Conservation (phyloP, 2,888 invertebrate species). For the Coenonympha glycerion region DNA sequence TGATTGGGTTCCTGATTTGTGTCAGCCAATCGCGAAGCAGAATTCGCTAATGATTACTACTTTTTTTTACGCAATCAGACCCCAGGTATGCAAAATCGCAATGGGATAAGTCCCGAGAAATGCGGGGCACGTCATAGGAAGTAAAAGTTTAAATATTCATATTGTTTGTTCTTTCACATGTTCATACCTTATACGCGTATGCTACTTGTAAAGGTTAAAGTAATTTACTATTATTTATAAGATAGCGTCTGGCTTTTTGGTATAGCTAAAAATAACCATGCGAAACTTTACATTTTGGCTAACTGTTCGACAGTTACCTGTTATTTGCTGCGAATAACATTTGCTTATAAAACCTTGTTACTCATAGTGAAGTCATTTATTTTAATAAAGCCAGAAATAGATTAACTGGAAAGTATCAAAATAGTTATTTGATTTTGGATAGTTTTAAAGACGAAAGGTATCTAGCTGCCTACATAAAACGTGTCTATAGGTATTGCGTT, state of each 20-base stretch:
- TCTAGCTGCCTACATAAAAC: neutral
- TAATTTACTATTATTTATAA: neutral
- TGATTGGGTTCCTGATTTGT: too few species aligned
- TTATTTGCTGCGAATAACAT: slow-evolving; percentile 8
- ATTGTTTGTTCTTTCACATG: too few species aligned
- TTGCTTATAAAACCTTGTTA: neutral
- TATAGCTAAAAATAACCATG: too few species aligned
- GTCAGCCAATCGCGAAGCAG: too few species aligned
- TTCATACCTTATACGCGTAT: too few species aligned
- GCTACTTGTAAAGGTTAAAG: neutral
- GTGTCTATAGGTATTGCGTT: neutral
- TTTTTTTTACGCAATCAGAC: too few species aligned
- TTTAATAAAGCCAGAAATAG: slow-evolving; percentile 5
- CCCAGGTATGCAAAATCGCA: too few species aligned
- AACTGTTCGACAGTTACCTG: neutral
- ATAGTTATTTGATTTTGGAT: neutral
- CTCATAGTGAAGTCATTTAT: slow-evolving; percentile 3
- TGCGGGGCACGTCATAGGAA: too few species aligned
- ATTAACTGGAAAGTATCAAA: slow-evolving; percentile 11
- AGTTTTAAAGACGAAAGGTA: neutral
- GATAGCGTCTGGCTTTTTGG: neutral
- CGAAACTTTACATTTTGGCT: slow-evolving; percentile 2
- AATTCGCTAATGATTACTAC: too few species aligned
- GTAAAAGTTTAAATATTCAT: too few species aligned
- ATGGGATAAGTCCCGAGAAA: too few species aligned